Conservation (phyloP, 2,113 vertebrate species). For the Caranx ignobilis region DNA sequence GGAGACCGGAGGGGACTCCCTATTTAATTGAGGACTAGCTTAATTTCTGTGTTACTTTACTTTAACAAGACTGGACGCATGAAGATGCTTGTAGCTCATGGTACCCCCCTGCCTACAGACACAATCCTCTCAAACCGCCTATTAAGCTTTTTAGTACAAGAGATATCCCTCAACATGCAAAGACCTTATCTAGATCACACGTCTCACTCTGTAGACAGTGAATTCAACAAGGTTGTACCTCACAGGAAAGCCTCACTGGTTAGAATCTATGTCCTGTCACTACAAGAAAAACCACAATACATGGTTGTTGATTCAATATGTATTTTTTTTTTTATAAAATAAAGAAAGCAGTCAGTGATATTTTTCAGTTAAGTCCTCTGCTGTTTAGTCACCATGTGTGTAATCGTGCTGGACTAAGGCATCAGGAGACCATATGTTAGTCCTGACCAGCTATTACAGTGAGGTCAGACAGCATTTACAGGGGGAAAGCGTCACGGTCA, state of each 20-base stretch:
- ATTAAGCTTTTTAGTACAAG: too few species aligned
- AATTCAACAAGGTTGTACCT: slow-evolving; percentile 2
- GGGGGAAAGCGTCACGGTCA: slow-evolving; percentile 63
- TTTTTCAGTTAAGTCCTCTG: slow-evolving; percentile 42
- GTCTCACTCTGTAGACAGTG: not conserved
- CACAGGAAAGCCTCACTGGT: slow-evolving; percentile 2
- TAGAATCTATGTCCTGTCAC: not conserved
- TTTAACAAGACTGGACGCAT: not conserved
- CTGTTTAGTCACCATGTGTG: slow-evolving; percentile 52
- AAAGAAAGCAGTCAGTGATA: slow-evolving; percentile 38
- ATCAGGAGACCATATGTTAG: slow-evolving; percentile 68
- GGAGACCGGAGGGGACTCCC: not conserved
- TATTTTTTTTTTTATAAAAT: slow-evolving; percentile 40
- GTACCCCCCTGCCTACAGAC: not conserved
- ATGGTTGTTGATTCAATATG: slow-evolving; percentile 21
- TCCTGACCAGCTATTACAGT: slow-evolving; percentile 72
- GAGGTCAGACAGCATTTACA: slow-evolving; percentile 79
- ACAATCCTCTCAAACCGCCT: too few species aligned
- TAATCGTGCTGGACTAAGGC: slow-evolving; percentile 59
- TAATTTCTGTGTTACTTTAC: not conserved
- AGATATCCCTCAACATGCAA: not conserved
- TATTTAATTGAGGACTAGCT: not conserved
- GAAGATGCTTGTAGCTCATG: not conserved
- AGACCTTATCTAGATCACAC: not conserved
- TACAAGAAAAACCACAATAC: slow-evolving; percentile 23